Conservation (phyloP, 2,113 vertebrate species). For the Heloderma charlesbogerti region DNA sequence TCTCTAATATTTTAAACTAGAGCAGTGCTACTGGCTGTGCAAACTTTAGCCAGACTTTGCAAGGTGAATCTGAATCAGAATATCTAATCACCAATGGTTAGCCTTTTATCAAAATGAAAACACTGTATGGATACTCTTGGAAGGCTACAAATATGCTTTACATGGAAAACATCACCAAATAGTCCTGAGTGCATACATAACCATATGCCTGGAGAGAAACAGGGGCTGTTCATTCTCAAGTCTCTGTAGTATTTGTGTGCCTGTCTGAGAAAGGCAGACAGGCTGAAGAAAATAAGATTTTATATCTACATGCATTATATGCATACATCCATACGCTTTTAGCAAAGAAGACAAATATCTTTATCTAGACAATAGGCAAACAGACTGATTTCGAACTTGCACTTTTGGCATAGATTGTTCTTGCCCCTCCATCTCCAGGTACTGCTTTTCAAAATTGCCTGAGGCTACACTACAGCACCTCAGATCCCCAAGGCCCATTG, state of each 20-base stretch:
- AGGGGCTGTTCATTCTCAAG: slow-evolving; percentile 73
- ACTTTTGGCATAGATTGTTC: slow-evolving; percentile 74
- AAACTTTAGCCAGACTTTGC: slow-evolving; percentile 62
- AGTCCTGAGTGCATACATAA: slow-evolving; percentile 58
- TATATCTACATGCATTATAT: slow-evolving; percentile 64
- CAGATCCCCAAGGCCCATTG: slow-evolving; percentile 97
- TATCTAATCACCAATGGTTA: slow-evolving; percentile 59
- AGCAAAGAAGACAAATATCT: slow-evolving; percentile 78
- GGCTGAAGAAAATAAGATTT: slow-evolving; percentile 69
- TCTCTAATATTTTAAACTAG: slow-evolving; percentile 48
- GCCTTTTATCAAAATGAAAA: slow-evolving; percentile 68
- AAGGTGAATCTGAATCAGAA: background rate
- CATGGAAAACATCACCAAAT: slow-evolving; percentile 69
- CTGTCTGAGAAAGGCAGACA: slow-evolving; percentile 52
- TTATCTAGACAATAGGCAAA: slow-evolving; percentile 75
- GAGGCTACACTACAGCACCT: slow-evolving; percentile 97
- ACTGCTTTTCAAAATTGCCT: slow-evolving; percentile 96
- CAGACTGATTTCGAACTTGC: slow-evolving; percentile 84
- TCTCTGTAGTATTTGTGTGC: slow-evolving; percentile 65
- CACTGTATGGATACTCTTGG: slow-evolving; percentile 34
- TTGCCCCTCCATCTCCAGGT: slow-evolving; percentile 84
- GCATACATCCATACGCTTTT: slow-evolving; percentile 65
- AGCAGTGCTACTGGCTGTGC: slow-evolving; percentile 59
- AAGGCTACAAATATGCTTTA: background rate
- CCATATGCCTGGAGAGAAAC: background rate